Evolutionary conservation across 2,888 invertebrate species (phyloP), one percentile per base, ranked within the genome.

Genomic region (Tiliacea aurago): DNA sequence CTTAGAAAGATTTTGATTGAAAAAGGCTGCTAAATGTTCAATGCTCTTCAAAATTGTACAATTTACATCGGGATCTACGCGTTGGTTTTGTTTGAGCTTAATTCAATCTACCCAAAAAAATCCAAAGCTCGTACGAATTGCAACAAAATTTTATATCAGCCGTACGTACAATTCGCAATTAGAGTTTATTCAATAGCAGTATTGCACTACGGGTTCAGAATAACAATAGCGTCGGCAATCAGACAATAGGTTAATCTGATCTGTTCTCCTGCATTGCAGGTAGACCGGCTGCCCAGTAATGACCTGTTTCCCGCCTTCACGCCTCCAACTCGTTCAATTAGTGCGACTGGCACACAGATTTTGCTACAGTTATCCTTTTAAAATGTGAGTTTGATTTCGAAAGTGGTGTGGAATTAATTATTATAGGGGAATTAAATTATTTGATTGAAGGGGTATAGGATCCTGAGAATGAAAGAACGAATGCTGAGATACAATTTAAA

Each of bases 261-360:
- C 84, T 72, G 79, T 61, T 73, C 78, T 84, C 68, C 85, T 84
- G 85, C 85, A 85, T 70, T 85, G 85, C 85, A 85, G 85, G 80
- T 84, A 68, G 76, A 73, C 62, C 63, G 63, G 75, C 37, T 73
- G 61, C 72, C 64, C 71, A 68, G 75, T 84, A 86, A 86, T 86
- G 86, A 83, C 70, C 83, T 78, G 76, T 71, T 84, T 84, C 84
- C 85, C 75, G 82, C 63, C 62, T 75, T 84, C 81, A 45, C 81
- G 75, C 79, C 73, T 76, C 59, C 83, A 69, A 62, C 67, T 70
- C 64, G 59, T 64, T 75, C 82, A 73, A 77, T 75, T 77, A 84
- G 76, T 68, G 80, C 55, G 59, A 18, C 41, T 49, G 33, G 70
- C 76, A 58, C 63, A 75, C 73, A 75, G 81, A 76, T 80, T 76